phyloP scores from a whole-genome alignment of 1,140 invertebrate species.

The Heliconius eleuchia region DNA sequence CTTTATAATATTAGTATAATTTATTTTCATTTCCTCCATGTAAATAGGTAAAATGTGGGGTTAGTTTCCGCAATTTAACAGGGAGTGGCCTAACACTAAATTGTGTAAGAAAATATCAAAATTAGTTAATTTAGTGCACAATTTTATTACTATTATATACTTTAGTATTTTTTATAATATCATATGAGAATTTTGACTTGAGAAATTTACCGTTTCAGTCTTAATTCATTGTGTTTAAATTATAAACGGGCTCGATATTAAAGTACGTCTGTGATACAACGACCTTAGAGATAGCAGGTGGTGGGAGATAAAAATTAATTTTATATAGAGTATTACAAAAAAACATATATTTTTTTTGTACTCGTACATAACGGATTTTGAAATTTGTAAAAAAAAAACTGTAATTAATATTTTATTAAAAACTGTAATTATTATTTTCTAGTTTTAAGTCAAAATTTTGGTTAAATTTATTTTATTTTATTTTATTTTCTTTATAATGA shows the following conservation, averaged over 20 bases:
- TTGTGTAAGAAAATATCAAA: background rate
- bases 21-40: too few relatives aligned
- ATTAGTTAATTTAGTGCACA: background rate
- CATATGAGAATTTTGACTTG: conserved; percentile 3
- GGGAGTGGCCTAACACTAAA: too few relatives aligned
- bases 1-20: too few relatives aligned
- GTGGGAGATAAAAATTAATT: background rate
- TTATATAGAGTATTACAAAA: background rate
- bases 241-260: background rate
- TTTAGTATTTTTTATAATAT: background rate
- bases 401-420: too few relatives aligned
- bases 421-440: too few relatives aligned
- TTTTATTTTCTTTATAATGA: too few relatives aligned
- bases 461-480: too few relatives aligned
- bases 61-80: too few relatives aligned
- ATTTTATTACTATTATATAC: background rate
- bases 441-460: too few relatives aligned
- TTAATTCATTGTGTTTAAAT: conserved; percentile 8
- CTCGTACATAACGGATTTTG: background rate
- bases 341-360: background rate
- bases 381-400: background rate
- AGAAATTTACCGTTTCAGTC: conserved; percentile 11
- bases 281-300: background rate
- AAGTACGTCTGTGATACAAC: background rate
- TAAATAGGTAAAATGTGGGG: too few relatives aligned